Percentiles rank a stretch among this genome's conserved stretches.
Conservation (phyloP, 2,113 vertebrate genomes). For the Thermophis baileyi region DNA sequence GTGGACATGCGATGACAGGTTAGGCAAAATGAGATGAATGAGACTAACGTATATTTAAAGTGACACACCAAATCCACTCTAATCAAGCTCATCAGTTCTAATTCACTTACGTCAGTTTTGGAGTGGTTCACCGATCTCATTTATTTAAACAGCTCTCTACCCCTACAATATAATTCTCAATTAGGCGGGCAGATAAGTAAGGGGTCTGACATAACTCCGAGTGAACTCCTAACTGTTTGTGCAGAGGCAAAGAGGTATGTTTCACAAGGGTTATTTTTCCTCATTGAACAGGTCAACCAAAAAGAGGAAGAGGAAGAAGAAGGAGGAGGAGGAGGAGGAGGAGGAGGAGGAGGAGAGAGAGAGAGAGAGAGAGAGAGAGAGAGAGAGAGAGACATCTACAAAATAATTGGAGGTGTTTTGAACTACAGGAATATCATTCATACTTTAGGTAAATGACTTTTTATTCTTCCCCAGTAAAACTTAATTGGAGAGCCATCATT, state of each 20-base stretch:
- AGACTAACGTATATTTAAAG: conserved; percentile 54
- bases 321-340: conserved; percentile 25
- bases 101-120: conserved; percentile 52
- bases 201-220: conserved; percentile 23
- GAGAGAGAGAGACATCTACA: conserved; percentile 32
- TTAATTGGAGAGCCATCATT: conserved; percentile 42
- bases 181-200: conserved; percentile 50
- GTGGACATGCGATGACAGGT: conserved; percentile 28
- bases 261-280: conserved; percentile 29
- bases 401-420: conserved; percentile 61
- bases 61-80: conserved; percentile 50
- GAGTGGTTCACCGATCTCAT: conserved; percentile 52
- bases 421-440: conserved; percentile 57
- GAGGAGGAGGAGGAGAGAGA: background rate
- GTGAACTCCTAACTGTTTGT: conserved; percentile 46
- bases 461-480: conserved; percentile 51
- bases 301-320: too few species aligned
- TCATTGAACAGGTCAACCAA: conserved; percentile 43
- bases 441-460: conserved; percentile 49
- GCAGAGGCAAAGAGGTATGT: conserved; percentile 4
- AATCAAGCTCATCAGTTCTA: conserved; percentile 61
- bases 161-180: conserved; percentile 56
- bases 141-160: conserved; percentile 48
- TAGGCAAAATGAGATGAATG: conserved; percentile 33
- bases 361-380: background rate